These are phyloP conservation scores for Acronicta leporina DNA, from an alignment of 2,888 invertebrate genomes.

Conservation along the genomic window DNA sequence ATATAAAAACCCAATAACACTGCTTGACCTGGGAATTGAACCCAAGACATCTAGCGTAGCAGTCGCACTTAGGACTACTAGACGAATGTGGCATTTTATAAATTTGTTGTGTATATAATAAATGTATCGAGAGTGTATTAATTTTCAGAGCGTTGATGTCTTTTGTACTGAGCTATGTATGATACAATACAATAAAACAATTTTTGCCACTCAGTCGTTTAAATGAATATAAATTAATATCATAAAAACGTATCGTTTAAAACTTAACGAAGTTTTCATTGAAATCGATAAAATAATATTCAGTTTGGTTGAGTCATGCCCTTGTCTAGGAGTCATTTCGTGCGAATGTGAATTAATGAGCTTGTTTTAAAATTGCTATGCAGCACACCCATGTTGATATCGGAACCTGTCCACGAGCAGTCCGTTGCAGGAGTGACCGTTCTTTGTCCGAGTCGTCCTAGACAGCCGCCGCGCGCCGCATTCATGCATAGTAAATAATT, in stretches of 20 bases:
- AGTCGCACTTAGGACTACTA: too few relatives aligned
- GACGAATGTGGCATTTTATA: too few relatives aligned
- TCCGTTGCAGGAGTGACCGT: conserved; percentile 78
- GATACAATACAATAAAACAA: conserved; percentile 14
- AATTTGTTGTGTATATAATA: too few relatives aligned
- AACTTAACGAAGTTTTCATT: conserved; percentile 32
- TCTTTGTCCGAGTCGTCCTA: conserved; percentile 87
- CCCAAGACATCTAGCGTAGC: too few relatives aligned
- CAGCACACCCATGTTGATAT: conserved; percentile 82
- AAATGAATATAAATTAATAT: conserved; percentile 16
- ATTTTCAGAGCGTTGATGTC: conserved; percentile 60
- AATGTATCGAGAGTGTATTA: conserved; percentile 3
- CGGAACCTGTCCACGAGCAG: conserved; percentile 79
- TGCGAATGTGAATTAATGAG: conserved; percentile 79
- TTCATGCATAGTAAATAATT: conserved; percentile 89
- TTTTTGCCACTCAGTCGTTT: conserved; percentile 8
- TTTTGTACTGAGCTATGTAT: conserved; percentile 50
- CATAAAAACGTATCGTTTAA: conserved; percentile 17
- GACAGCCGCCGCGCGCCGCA: conserved; percentile 81
- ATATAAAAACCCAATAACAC: too few relatives aligned
- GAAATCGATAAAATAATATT: conserved; percentile 48
- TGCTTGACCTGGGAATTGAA: too few relatives aligned
- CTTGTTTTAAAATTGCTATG: conserved; percentile 77
- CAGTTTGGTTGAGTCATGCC: conserved; percentile 63
- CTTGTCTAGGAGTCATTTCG: conserved; percentile 71